Evolutionary conservation across 1,140 invertebrate species (phyloP), one percentile per base, ranked within the genome.

Genomic region (Schlechtendalia chinensis): DNA sequence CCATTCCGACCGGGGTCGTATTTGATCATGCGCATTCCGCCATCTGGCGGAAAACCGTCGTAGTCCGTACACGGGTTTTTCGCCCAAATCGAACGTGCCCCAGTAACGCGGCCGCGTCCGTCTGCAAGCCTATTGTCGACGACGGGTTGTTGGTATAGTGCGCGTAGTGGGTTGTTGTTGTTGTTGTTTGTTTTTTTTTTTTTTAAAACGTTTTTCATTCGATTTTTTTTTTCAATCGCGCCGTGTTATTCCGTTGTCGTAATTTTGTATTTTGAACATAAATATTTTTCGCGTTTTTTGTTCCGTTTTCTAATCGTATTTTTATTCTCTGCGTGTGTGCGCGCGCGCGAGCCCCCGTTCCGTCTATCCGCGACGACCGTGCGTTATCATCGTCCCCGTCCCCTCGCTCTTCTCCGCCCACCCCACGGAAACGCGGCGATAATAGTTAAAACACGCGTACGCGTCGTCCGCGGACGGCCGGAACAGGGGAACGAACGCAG

Each of bases 81-180:
- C 75, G 75, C 75, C 75, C 75, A 50, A 79, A 79, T 79, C 75
- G 75, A 79, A 79, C 75, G 75, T 79, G 75, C 75, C 75, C 75
- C 75, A 79, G 75, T 79, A 79, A 79, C 50, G 75, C 75, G 75
- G 58, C 75, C 75, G 56, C 75, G 39, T 79, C 58, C 75, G 75
- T 79, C 56, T 79, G 56, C 75, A 61, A 61, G 58, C 75, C 39
- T 61, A 58, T 19, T 61, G 58, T 29, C 39, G 32, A 47, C 29
- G 29, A 58, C 53, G 56, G 54, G 39, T 39, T 11, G 50, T n/a
- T n/a, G n/a, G n/a, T n/a, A n/a, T n/a, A n/a, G n/a, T 14, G 58
- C 39, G 58, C 39, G 58, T 53, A 72, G 27, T 24, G 45, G 39
- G 22, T n/a, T n/a, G n/a, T n/a, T n/a, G n/a, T n/a, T n/a, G n/a